phyloP scores from a whole-genome alignment of 2,797 vertebrate genomes.

The Eulemur albifrons region DNA sequence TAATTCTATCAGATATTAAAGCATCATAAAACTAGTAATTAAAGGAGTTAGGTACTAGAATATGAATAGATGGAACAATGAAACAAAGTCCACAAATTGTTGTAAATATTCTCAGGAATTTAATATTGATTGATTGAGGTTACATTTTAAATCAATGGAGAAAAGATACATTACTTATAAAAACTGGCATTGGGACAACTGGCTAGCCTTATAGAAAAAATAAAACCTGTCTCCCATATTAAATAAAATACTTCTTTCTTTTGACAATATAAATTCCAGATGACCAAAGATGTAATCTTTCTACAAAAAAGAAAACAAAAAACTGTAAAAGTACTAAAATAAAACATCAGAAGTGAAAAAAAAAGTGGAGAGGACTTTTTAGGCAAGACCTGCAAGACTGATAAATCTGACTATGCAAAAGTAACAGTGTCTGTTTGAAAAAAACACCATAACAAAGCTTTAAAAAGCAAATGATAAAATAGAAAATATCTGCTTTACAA shows the following conservation, averaged over 20 bases:
- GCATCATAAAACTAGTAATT: neutral
- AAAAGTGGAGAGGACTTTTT: neutral
- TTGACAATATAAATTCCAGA: neutral
- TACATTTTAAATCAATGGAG: neutral
- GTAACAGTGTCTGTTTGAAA: neutral
- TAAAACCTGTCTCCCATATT: neutral
- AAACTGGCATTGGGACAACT: neutral
- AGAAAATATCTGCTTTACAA: neutral
- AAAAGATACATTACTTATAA: neutral
- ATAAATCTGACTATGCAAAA: neutral
- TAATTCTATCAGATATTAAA: neutral
- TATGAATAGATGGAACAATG: neutral
- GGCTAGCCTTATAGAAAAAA: neutral
- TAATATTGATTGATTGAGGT: neutral
- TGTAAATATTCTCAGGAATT: neutral
- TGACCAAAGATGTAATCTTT: neutral
- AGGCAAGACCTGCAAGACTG: neutral
- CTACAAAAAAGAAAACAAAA: neutral
- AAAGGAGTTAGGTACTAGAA: neutral
- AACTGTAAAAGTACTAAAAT: neutral
- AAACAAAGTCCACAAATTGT: neutral
- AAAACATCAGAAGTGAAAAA: neutral
- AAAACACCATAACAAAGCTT: neutral
- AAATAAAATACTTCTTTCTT: neutral
- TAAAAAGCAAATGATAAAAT: neutral